A percentile compares a stretch with the other conserved stretches of the same genome.
phyloP scores from a whole-genome alignment of 2,113 vertebrate genomes.

The Tupaia chinensis region DNA sequence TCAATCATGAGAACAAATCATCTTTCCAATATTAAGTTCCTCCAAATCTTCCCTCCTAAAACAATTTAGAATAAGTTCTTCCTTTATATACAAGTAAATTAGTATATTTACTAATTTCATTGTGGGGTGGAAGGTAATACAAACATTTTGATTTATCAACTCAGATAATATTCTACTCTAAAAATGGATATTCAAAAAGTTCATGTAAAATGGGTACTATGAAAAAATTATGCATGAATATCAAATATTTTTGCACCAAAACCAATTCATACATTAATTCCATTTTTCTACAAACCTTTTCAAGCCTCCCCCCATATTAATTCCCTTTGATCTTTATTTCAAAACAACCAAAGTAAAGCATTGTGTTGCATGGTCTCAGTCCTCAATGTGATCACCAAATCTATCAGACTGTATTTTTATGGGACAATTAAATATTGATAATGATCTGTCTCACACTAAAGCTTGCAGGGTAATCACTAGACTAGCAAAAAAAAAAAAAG shows the following conservation, averaged over 20 bases:
- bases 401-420: slow-evolving; percentile 31
- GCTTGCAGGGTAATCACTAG: slow-evolving; percentile 12
- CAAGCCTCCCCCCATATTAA: not conserved
- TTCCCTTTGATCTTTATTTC: slow-evolving; percentile 23
- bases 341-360: slow-evolving; percentile 26
- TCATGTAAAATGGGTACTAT: too few species aligned
- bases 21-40: not conserved
- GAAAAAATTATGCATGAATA: too few species aligned
- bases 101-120: slow-evolving; percentile 3
- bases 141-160: not conserved
- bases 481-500: slow-evolving; percentile 32
- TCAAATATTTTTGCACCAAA: too few species aligned
- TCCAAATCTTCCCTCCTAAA: not conserved
- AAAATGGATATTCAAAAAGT: not conserved
- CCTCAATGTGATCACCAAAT: not conserved
- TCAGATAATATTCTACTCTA: not conserved
- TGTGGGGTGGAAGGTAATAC: not conserved
- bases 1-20: not conserved
- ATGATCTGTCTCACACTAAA: slow-evolving; percentile 14
- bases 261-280: too few species aligned
- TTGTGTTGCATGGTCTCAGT: not conserved
- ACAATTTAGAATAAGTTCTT: not conserved
- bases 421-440: not conserved
- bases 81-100: not conserved
- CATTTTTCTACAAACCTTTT: too few species aligned